phyloP scores from a whole-genome alignment of 2,113 vertebrate genomes.

The Australoheros scitulus region DNA sequence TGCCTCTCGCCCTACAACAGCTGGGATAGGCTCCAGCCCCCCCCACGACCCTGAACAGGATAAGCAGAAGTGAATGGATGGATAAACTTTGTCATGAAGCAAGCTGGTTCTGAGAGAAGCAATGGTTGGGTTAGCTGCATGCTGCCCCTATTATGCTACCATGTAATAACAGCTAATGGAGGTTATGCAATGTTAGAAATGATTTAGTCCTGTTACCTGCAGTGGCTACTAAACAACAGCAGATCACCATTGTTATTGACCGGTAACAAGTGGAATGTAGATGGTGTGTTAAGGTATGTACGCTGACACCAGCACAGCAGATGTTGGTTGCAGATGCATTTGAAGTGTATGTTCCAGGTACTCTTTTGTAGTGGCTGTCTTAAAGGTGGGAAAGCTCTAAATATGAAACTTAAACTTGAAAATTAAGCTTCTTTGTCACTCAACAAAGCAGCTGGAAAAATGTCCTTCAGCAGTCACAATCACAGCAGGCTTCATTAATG shows the following conservation, averaged over 20 bases:
- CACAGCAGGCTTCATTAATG: neutral
- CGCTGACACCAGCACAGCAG: conserved; percentile 83
- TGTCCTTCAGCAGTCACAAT: neutral
- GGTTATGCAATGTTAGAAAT: conserved; percentile 48
- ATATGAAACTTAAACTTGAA: neutral
- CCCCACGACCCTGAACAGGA: no score
- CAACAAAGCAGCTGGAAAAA: neutral
- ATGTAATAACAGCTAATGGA: conserved; percentile 44
- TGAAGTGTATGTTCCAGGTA: conserved; percentile 82
- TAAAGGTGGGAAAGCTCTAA: neutral
- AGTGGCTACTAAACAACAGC: neutral
- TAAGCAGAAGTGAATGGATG: no score
- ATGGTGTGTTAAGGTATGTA: conserved; percentile 57
- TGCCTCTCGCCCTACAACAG: no score
- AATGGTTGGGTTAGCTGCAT: conserved; percentile 31
- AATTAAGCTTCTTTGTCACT: neutral
- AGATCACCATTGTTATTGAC: neutral
- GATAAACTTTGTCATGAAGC: conserved; percentile 58
- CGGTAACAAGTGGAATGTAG: neutral
- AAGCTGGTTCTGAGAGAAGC: conserved; percentile 43
- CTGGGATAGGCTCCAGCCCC: no score
- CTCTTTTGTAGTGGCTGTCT: neutral
- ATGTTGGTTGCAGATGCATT: conserved; percentile 82
- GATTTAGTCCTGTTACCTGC: neutral
- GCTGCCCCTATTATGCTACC: neutral